Percentiles rank a stretch among this genome's conserved stretches.
phyloP scores from a whole-genome alignment of 1,140 invertebrate genomes.

The Zaprionus davidi region DNA sequence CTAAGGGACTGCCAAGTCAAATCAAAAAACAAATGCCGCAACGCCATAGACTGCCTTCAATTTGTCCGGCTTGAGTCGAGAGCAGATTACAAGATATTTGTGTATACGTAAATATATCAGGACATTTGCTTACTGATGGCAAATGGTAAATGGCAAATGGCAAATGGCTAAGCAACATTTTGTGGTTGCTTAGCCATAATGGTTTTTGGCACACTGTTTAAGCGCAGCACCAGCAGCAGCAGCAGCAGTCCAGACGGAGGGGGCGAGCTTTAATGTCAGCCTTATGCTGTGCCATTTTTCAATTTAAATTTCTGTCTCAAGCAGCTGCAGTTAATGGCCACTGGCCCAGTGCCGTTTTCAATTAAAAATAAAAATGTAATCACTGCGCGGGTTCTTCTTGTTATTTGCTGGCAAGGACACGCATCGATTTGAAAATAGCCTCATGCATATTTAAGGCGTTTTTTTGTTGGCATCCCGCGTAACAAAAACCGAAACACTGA shows the following conservation, averaged over 20 bases:
- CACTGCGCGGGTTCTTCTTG: constrained; percentile 9
- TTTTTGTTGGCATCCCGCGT: background rate
- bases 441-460: constrained; percentile 36
- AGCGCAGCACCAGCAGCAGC: background rate
- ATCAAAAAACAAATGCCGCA: constrained; percentile 42
- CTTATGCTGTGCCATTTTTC: constrained; percentile 29
- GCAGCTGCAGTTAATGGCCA: constrained; percentile 60
- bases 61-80: constrained; percentile 11
- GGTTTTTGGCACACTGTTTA: constrained; percentile 30
- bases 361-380: constrained; percentile 43
- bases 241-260: background rate
- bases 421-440: constrained; percentile 51
- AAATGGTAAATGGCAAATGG: background rate
- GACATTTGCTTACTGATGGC: constrained; percentile 13
- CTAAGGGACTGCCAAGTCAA: constrained; percentile 34
- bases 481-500: constrained; percentile 11
- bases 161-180: constrained; percentile 31
- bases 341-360: constrained; percentile 23
- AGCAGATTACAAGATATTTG: constrained; percentile 11
- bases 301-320: constrained; percentile 52
- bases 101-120: constrained; percentile 11
- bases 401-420: constrained; percentile 47
- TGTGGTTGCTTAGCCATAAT: constrained; percentile 38
- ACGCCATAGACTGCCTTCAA: constrained; percentile 27
- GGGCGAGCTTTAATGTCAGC: constrained; percentile 26